Evolutionary conservation across 1,140 invertebrate species (phyloP).

Genomic region (Brachionus manjavacas): DNA sequence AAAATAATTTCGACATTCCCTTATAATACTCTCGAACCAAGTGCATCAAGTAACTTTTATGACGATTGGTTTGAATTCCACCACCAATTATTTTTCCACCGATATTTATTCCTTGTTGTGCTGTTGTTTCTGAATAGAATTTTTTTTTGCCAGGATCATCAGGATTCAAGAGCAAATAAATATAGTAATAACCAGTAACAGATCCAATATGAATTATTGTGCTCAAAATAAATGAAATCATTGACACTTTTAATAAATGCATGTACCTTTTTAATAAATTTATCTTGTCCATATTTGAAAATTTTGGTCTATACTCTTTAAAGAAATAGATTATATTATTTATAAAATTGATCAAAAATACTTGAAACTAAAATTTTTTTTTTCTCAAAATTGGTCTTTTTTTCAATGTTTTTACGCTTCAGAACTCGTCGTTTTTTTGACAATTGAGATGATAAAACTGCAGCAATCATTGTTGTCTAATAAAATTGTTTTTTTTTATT

Average conservation of each 20-base stretch:
- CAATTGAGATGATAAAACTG: neutral
- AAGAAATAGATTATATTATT: neutral
- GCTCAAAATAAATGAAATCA: conserved; percentile 34
- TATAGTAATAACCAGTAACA: conserved; percentile 23
- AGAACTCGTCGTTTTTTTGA: neutral
- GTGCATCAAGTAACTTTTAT: conserved; percentile 41
- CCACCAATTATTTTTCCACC: conserved; percentile 24
- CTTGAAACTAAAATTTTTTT: neutral
- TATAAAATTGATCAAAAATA: neutral
- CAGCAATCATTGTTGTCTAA: conserved; percentile 1
- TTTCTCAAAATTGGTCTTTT: neutral
- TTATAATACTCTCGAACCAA: conserved; percentile 32
- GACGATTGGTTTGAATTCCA: conserved; percentile 40
- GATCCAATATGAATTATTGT: conserved; percentile 22
- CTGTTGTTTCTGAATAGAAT: conserved; percentile 22
- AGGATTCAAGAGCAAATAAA: conserved; percentile 16
- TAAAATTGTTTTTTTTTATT: neutral
- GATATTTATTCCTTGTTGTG: neutral
- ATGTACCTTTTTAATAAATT: conserved; percentile 21
- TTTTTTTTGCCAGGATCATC: conserved; percentile 35
- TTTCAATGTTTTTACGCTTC: neutral
- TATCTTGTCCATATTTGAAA: conserved; percentile 12
- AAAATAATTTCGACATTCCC: conserved; percentile 13
- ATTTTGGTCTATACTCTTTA: neutral
- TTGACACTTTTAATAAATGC: neutral